Conservation (phyloP, 1,140 invertebrate genomes). For the Aphelinus certus region DNA sequence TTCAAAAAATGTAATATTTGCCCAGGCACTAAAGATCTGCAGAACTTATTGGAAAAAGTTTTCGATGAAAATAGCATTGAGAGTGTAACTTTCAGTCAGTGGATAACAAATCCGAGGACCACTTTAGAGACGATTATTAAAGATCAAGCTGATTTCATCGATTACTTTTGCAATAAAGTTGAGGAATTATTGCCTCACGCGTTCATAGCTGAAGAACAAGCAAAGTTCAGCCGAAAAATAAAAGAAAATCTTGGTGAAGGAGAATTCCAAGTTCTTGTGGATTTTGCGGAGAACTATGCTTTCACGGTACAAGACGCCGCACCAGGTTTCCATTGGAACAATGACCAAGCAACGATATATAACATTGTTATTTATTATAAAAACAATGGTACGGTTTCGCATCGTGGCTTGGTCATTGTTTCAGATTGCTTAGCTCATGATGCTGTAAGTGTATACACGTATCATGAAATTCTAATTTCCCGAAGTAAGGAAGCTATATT, state of each 20-base stretch:
- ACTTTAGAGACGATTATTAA: not conserved
- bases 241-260: conserved; percentile 1
- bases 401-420: conserved; percentile 33
- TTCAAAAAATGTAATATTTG: conserved; percentile 10
- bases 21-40: not conserved
- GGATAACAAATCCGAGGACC: conserved; percentile 14
- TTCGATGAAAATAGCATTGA: not conserved
- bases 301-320: conserved; percentile 18
- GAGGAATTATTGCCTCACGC: not conserved
- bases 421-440: conserved; percentile 3
- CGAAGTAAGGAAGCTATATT: conserved; percentile 29
- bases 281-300: conserved; percentile 35
- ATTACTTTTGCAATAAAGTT: conserved; percentile 7
- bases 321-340: conserved; percentile 7
- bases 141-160: not conserved
- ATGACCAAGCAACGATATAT: conserved; percentile 38
- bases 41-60: not conserved
- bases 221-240: conserved; percentile 16
- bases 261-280: conserved; percentile 28
- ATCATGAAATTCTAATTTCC: conserved; percentile 25
- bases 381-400: conserved; percentile 15
- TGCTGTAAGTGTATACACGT: conserved; percentile 33
- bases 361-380: conserved; percentile 40
- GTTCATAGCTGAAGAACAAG: conserved; percentile 30
- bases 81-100: conserved; percentile 17